Evolutionary conservation across 2,888 invertebrate species (phyloP), one percentile per base, ranked within the genome.

Genomic region (Sipha maydis): DNA sequence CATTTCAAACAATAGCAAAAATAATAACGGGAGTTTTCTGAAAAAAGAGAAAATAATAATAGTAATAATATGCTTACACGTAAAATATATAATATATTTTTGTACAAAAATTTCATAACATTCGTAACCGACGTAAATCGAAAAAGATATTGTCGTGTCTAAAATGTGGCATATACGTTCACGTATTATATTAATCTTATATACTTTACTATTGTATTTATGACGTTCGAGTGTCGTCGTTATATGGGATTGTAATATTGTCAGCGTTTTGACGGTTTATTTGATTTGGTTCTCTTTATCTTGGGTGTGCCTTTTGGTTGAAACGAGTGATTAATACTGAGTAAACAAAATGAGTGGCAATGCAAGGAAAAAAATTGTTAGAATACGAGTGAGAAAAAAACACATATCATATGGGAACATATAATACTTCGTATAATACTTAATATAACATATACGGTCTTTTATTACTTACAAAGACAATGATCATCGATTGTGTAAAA

Each of bases 261-360:
- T 56, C 71, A 31, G 73, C 73, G 54, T 56, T 83, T 54, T n/a
- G 54, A 83, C 73, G 75, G 76, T 84, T 84, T 84, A 75, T 84
- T 84, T 61, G 84, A 67, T 54, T 79, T 78, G 69, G 75, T 21
- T 79, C 41, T 71, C 56, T 88, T 88, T 88, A 88, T 88, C 86
- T 88, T 80, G 79, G 80, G 79, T n/a, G 86, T 86, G 79, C 34
- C 71, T 25, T 61, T 25, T 31, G 71, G 56, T 31, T 34, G 71
- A 77, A 77, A 71, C n/a, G 25, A 48, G 25, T 31, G 61, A 73
- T 80, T 80, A 80, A 75, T 75, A 61, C 80, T 61, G 61, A 61
- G 28, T 48, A 80, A 88, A 80, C 86, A 80, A 71, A 54, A 77
- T 14, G 41, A 85, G 77, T 2, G 28, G 48, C 28, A 25, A 25